Evolutionary conservation across 2,797 vertebrate genomes (phyloP), one percentile per base, ranked within the genome.

Genomic region (Liparis tanakae): DNA sequence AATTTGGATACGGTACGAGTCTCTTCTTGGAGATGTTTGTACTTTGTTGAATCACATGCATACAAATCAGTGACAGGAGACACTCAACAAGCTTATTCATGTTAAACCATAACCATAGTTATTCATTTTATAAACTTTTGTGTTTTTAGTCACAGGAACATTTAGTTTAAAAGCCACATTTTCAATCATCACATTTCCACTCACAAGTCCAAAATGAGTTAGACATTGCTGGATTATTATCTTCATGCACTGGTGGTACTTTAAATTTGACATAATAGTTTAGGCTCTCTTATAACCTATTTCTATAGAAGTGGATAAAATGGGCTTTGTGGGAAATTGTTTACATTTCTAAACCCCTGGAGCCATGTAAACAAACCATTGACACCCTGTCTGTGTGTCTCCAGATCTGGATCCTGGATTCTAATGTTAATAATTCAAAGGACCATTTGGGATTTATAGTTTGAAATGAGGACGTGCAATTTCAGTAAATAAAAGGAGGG

Each of bases 331-430:
- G 36, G 13, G 33, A 30, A 9, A 33, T 41, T 54, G 25, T 20
- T 39, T 33, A 66, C 9, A 8, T 33, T 50, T 34, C 4, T 43
- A 34, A 67, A 72, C 33, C 59, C 51, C 25, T 70, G 30, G 43
- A 54, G 48, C 18, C 46, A 17, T 54, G 39, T 39, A 76, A 67
- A 58, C 10, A 68, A 62, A 65, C 43, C 13, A 22, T 0, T 34
- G 22, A 30, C 25, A 30, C 25, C 25, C 25, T 30, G 25, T 30
- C 25, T 30, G 25, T 30, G 25, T 30, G 59, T 71, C 39, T 62
- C 37, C 5, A 4, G 25, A 22, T 80, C 64, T 60, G 30, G 13
- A 10, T 77, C 0, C 18, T 51, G 18, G 39, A 67, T 48, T 56
- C 9, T 55, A 2, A 67, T 67, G 17, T 30, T 20, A 76, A 63